phyloP scores from a whole-genome alignment of 2,888 invertebrate genomes.

The Neelides folsomi region DNA sequence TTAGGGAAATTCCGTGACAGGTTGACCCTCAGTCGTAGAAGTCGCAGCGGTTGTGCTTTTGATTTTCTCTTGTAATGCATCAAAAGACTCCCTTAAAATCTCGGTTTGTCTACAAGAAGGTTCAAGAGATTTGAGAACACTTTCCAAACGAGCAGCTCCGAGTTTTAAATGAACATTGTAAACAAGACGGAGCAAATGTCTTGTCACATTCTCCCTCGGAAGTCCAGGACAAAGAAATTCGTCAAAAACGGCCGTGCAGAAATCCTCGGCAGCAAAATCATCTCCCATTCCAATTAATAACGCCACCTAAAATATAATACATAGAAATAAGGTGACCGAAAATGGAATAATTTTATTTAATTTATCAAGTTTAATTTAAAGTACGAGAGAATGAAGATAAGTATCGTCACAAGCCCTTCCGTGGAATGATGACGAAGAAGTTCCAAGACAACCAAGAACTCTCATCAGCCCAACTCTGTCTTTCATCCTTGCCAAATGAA shows the following conservation, averaged over 20 bases:
- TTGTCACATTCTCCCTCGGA: conserved; percentile 75
- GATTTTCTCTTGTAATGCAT: conserved; percentile 26
- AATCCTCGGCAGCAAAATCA: conserved; percentile 84
- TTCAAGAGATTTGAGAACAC: conserved; percentile 65
- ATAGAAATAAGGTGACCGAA: too few species aligned
- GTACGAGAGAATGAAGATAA: conserved; percentile 76
- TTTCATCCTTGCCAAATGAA: conserved; percentile 68
- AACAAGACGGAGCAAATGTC: conserved; percentile 75
- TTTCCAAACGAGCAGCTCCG: conserved; percentile 61
- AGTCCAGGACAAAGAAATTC: conserved; percentile 87
- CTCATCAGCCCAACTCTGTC: conserved; percentile 69
- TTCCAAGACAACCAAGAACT: conserved; percentile 76
- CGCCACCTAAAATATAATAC: conserved; percentile 44
- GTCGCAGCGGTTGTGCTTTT: conserved; percentile 16
- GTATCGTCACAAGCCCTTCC: conserved; percentile 90
- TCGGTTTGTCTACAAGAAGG: conserved; percentile 38
- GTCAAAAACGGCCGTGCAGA: conserved; percentile 88
- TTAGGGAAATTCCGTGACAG: too few species aligned
- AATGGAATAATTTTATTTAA: too few species aligned
- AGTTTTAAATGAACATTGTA: conserved; percentile 82
- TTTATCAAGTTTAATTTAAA: conserved; percentile 9
- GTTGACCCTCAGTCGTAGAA: background rate
- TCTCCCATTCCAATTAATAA: conserved; percentile 75
- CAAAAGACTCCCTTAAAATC: conserved; percentile 19
- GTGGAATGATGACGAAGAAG: conserved; percentile 79